Evolutionary conservation across 2,888 invertebrate genomes (phyloP), one percentile per base, ranked within the genome.

Genomic region (Cheilosia pagana): DNA sequence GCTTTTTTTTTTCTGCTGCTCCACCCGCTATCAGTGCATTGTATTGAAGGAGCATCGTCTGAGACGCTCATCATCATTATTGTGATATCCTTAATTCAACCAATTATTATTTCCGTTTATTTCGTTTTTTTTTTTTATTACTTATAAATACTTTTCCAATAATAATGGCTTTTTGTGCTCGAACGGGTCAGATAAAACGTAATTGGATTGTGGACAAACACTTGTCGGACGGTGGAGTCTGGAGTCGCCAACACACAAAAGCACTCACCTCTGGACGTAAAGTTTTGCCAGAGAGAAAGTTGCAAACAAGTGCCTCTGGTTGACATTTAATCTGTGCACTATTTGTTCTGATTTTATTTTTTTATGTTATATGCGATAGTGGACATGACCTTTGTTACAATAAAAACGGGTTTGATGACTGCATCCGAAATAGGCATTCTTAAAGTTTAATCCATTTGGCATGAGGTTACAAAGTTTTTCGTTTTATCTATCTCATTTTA

Each of bases 141-240:
- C 55, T 63, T 65, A 10, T 65, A 45, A 57, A 74, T 57, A 74
- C 74, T 74, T 74, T 63, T 65, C 39, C 55, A 74, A 74, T 55
- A 48, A 55, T 57, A 45, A 62, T 43, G 43, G 43, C 21, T 45
- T 43, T 55, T 53, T 53, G 21, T 45, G n/a, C n/a, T 62, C 43
- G 43, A 65, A 57, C 57, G 35, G 45, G 63, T 19, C 48, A 48
- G 74, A 55, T 65, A 39, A 28, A 62, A 72, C 19, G 28, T 19
- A 19, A 63, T 7, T 25, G 52, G 25, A 25, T 39, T 21, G 28
- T 0, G 55, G 23, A 12, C 21, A 57, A 31, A 28, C 21, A 31
- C 31, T 68, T 55, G 31, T 8, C n/a, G 1, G 39, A 23, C 39
- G 23, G 50, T 21, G 12, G 35, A 12, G 35, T 12, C 35, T 35